Evolutionary conservation across 37 sponge, comb jelly and placozoan genomes (phyloP).

Genomic region (Diacarnus erythraeanus): DNA sequence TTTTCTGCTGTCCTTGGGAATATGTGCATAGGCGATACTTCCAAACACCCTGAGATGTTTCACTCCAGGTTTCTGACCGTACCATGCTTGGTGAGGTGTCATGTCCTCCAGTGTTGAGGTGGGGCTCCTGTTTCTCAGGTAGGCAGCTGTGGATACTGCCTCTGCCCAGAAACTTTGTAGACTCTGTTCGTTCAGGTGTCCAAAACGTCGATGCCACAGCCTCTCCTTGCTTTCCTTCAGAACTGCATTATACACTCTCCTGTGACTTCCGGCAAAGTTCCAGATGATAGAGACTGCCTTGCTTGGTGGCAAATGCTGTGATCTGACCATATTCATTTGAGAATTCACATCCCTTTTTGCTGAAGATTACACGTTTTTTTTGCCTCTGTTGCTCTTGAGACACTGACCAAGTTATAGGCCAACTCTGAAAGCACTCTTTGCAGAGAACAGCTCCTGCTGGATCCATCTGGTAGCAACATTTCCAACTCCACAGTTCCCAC

Average conservation of each 20-base stretch:
- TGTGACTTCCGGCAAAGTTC: conserved; percentile 16
- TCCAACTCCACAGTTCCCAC: no score
- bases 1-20: not conserved
- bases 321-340: not conserved
- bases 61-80: conserved; percentile 37
- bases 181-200: conserved; percentile 44
- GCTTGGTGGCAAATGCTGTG: no score
- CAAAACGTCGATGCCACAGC: conserved; percentile 57
- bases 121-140: conserved; percentile 25
- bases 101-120: conserved; percentile 14
- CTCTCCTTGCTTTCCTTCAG: conserved; percentile 17
- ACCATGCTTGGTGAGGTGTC: conserved; percentile 41
- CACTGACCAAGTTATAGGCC: no score
- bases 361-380: not conserved
- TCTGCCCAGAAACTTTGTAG: conserved; percentile 57
- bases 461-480: no score
- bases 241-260: not conserved
- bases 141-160: conserved; percentile 52
- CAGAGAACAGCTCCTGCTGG: no score
- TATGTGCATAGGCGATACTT: conserved; percentile 58
- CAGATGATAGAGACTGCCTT: conserved; percentile 56
- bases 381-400: no score
- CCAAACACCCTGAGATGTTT: conserved; percentile 52
- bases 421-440: no score
- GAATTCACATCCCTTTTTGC: not conserved